Base-by-base conservation (phyloP, 2,113 vertebrate genomes). In the Oncorhynchus mykiss region DNA sequence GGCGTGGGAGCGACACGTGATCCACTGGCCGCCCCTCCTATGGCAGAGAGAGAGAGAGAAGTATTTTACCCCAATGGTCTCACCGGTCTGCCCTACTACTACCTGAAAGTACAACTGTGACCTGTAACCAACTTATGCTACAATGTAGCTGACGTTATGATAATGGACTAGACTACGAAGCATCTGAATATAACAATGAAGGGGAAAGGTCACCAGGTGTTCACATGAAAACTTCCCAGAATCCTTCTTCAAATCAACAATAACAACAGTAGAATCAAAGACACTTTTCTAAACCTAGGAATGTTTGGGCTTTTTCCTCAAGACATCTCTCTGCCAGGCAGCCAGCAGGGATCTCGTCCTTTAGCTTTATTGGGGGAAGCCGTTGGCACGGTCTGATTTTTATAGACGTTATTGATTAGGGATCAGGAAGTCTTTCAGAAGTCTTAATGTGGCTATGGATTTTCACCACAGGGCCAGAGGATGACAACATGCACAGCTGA, bases 1-100 rank as follows among this genome's bases (percentile, higher is more conserved):
- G 1, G 95, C 94, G 0, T 96, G 96, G 31, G 97, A 97, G 59
- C 95, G 95, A 16, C 98, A 99, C 11, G 98, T 93, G 51, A 99
- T 96, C 89, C 93, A 94, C 78, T 94, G 93, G 0, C 95, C 93
- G 0, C 94, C 95, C 57, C 97, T 94, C 93, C 98, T 99, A 86
- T 3, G 72, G 68, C 5, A 81, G 27, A 57, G 73, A 67, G 13
- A 70, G 20, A 68, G 29, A 65, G 31, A 64, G 64, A 70, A 57
- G 54, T 14, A 20, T 20, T 57, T 20, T 6, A 57, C 20, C 16
- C 6, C 18, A 5, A 20, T 57, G 18, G 20, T 18, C 54, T 57
- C 54, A 57, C 13, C 18, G 18, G 18, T 1, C 54, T 20, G 54
- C 18, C 13, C 16, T 57, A 12, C 8, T 45, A 45, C 39, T 11